Evolutionary conservation across 2,113 vertebrate species (phyloP).

Genomic region (Salminus brasiliensis): DNA sequence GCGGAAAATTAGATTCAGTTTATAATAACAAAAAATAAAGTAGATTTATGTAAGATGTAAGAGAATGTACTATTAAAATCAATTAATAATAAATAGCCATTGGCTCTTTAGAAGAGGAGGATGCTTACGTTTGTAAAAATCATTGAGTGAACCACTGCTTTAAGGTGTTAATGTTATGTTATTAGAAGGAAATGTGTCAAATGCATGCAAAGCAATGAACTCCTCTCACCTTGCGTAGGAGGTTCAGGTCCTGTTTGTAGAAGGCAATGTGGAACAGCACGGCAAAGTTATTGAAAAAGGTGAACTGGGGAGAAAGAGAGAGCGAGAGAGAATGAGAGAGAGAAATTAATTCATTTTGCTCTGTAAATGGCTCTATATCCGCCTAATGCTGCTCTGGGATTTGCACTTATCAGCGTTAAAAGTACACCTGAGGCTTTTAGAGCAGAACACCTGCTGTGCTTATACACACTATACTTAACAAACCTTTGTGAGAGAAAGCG

Average conservation of each 20-base stretch:
- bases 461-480: background rate
- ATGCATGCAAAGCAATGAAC: background rate
- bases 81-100: background rate
- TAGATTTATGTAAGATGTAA: no score
- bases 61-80: no score
- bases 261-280: constrained; percentile 84
- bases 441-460: background rate
- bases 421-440: background rate
- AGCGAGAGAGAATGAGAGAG: constrained; percentile 6
- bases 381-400: background rate
- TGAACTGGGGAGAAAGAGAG: constrained; percentile 69
- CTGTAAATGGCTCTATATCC: background rate
- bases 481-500: background rate
- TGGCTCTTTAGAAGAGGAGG: background rate
- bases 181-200: background rate
- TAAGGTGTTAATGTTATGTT: background rate
- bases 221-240: constrained; percentile 78
- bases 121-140: no score
- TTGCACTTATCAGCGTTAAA: background rate
- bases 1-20: no score
- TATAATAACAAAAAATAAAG: no score
- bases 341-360: background rate
- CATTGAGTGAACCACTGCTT: background rate
- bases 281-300: constrained; percentile 83
- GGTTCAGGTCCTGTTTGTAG: constrained; percentile 77